These are phyloP conservation scores for Opisthograptis luteolata DNA, from an alignment of 2,888 invertebrate species.

Conservation along the genomic window DNA sequence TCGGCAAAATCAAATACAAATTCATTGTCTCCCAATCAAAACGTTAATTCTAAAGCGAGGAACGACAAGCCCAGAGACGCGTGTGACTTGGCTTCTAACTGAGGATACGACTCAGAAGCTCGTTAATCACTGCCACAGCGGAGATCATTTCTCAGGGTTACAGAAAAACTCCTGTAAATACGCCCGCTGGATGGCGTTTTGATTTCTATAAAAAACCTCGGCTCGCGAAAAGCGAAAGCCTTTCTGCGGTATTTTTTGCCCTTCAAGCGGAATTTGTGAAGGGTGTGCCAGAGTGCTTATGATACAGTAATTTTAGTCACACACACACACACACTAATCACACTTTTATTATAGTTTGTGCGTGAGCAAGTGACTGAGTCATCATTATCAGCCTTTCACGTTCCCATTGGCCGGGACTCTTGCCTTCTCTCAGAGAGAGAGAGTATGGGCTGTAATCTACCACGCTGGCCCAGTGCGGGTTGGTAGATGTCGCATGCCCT, in stretches of 20 bases:
- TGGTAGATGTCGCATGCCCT: no score
- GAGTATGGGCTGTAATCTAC: no score
- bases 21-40: slow-evolving; percentile 22
- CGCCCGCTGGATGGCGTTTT: slow-evolving; percentile 36
- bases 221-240: slow-evolving; percentile 23
- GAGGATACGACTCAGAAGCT: slow-evolving; percentile 18
- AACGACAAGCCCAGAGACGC: slow-evolving; percentile 21
- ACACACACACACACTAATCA: no score
- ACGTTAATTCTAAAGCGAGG: slow-evolving; percentile 19
- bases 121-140: slow-evolving; percentile 38
- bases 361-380: no score
- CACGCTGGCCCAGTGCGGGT: no score
- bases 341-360: no score
- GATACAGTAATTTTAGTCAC: no score
- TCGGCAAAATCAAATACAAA: slow-evolving; percentile 7
- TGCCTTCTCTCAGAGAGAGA: no score
- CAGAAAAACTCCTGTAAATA: slow-evolving; percentile 38
- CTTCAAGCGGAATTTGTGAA: slow-evolving; percentile 13
- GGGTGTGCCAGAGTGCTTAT: background rate
- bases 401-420: no score
- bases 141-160: slow-evolving; percentile 39
- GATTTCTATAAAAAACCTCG: slow-evolving; percentile 41
- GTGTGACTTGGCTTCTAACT: slow-evolving; percentile 8
- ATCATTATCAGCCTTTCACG: no score
- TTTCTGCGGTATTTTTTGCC: slow-evolving; percentile 31